Conservation (phyloP, 2,113 vertebrate genomes). For the Vulpes vulpes region DNA sequence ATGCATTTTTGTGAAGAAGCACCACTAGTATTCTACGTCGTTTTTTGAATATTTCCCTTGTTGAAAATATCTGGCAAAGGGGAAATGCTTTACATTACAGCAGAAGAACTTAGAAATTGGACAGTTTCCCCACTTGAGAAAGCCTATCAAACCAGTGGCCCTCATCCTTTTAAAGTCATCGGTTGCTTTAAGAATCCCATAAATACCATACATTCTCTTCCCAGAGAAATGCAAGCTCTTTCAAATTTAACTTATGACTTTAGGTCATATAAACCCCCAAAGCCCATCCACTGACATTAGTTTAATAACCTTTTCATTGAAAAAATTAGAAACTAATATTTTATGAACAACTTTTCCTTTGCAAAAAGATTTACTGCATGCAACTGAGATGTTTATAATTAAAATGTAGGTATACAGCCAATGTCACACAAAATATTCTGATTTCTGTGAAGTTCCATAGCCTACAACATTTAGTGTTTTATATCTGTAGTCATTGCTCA, state of each 20-base stretch:
- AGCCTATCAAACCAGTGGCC: neutral
- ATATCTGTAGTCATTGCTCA: neutral
- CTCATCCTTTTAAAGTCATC: neutral
- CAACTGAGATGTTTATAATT: neutral
- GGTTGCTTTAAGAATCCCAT: neutral
- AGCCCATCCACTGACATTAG: neutral
- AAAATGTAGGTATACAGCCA: neutral
- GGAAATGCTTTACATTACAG: neutral
- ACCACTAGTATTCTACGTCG: neutral
- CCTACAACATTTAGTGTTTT: conserved; percentile 14
- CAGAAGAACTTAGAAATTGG: neutral
- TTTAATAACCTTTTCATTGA: neutral
- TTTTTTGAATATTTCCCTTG: neutral
- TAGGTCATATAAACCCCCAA: neutral
- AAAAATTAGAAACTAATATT: conserved; percentile 12
- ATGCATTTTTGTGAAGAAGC: neutral
- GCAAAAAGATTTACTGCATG: neutral
- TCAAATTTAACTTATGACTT: neutral
- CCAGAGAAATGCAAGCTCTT: conserved; percentile 15
- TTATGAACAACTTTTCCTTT: neutral
- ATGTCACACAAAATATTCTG: neutral
- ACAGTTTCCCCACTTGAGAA: neutral
- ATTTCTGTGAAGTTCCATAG: neutral
- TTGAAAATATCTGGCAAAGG: neutral
- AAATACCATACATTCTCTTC: neutral